Evolutionary conservation across 2,113 vertebrate genomes (phyloP), one percentile per base, ranked within the genome.

Genomic region (Nanorana parkeri): DNA sequence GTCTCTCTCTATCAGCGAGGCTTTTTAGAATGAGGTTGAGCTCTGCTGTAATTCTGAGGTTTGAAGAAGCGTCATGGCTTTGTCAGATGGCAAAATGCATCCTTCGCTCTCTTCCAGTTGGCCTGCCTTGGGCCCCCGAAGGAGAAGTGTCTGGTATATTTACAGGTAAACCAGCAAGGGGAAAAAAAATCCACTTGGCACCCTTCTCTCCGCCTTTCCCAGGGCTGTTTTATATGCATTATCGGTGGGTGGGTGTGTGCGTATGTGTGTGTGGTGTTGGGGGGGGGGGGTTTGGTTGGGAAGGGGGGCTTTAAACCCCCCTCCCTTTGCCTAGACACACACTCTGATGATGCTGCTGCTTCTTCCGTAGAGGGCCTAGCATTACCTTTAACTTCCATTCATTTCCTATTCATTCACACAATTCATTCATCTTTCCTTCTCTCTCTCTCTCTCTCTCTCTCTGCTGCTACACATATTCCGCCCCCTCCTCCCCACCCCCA

Each of bases 141-240:
- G 95, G 89, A 91, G 94, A 91, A 96, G 96, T 91, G 91, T 96
- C 92, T 96, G 95, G 96, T 97, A 96, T 92, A 96, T 96, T 90
- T 97, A 97, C 95, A 97, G 96, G 96, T 96, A 96, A 73, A 86
- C 77, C 84, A 86, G 17, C 76, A 47, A 47, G 36, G 41, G 41
- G 47, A 69, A 51, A 76, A 32, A 63, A 84, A 86, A 83, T 81
- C 86, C 87, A 82, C 86, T 85, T 88, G 67, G 85, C 88, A 87
- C 88, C 74, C 85, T 85, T 87, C 86, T 86, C 68, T 80, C 83
- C 47, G 68, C 84, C 86, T 84, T 84, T 85, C 85, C 82, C 85
- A 84, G 78, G 85, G 84, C 78, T 64, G 56, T 55, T 74, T 66
- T 72, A 66, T 72, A 58, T 74, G 66, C 83, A 47, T 67, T 75